Base-by-base conservation (phyloP, 2,888 invertebrate species). In the Blera fallax region DNA sequence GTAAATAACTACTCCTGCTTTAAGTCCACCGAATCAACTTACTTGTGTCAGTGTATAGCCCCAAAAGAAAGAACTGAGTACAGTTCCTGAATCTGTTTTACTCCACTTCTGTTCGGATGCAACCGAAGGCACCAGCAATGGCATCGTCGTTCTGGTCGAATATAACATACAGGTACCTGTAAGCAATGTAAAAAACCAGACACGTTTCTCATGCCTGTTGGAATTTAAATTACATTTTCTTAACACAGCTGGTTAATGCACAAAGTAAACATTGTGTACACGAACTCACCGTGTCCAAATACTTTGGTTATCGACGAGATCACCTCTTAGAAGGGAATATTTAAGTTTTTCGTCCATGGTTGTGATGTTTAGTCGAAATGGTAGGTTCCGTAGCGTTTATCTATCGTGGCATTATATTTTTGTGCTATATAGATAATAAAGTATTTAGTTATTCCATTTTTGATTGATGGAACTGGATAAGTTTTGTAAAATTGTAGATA, bases 41-140 rank as follows among this genome's bases (percentile, higher is more conserved):
- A 93, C 93, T 90, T 94, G 94, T 0, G 95, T 95, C 83, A 95
- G 90, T 0, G 95, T 95, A 89, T 96, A 95, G 58, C 95, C 95
- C 95, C 95, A 96, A 90, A 95, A 96, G 89, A 95, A 95, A 24
- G 95, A 94, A 21, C 95, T 95, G 27, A 95, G 91, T 60, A 95
- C 94, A 0, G 94, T 94, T n/a, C 95, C 95, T 2, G 94, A 94
- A 88, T 95, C 94, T 18, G 94, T 94, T 92, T 95, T 95, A 88
- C 93, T 94, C 95, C 95, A 95, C 73, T 93, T 93, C 89, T 94
- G 93, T 88, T 95, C 95, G 65, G 94, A 93, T 45, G 94, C 93
- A 64, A 95, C 94, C 0, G 94, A 92, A 14, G 95, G 94, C 78
- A 94, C 93, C 80, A 94, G 93, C 58, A 95, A 91, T 10, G 95